Conservation (phyloP, 2,113 vertebrate species). For the Psittacus erithacus region DNA sequence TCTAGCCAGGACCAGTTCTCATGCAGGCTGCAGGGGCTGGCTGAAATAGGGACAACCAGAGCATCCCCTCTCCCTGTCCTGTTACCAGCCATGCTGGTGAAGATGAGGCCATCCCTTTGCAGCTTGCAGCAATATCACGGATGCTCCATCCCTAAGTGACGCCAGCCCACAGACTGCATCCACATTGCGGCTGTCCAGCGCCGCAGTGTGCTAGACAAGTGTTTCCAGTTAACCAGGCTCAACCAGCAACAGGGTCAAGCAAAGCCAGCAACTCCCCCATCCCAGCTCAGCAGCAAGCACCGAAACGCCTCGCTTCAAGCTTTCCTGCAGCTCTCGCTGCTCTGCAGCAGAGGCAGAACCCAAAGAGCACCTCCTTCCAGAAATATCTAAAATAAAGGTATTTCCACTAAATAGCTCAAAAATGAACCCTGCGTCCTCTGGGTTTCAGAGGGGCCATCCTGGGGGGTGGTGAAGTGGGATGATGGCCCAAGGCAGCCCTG, state of each 20-base stretch:
- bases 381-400: neutral
- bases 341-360: neutral
- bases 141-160: accelerated
- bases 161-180: too few relatives aligned
- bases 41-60: accelerated
- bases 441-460: neutral
- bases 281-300: neutral
- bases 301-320: neutral
- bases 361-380: neutral
- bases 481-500: too few relatives aligned
- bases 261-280: neutral
- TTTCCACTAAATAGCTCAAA: neutral
- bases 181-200: neutral
- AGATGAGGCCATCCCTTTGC: neutral
- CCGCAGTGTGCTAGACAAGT: accelerated
- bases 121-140: accelerated
- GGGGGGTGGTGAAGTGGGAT: neutral
- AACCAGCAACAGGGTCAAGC: neutral
- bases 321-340: neutral
- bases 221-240: neutral
- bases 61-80: too few relatives aligned
- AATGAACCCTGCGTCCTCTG: accelerated
- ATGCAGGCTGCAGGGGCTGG: accelerated
- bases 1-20: too few relatives aligned
- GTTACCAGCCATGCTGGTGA: neutral